phyloP scores from a whole-genome alignment of 2,797 vertebrate genomes.

The Chromobotia macracanthus region DNA sequence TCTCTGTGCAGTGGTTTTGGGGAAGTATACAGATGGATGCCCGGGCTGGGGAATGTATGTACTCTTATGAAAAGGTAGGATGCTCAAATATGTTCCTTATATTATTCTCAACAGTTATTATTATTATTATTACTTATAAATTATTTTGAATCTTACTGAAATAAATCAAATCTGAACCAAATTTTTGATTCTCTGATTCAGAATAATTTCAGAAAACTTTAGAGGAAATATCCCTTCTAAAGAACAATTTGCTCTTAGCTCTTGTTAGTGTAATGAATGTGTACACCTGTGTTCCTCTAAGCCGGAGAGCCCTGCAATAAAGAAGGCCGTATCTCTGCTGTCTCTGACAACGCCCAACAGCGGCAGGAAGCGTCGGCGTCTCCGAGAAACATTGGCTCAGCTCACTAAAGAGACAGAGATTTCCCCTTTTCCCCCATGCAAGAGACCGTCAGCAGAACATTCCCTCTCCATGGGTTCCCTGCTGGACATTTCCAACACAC shows the following conservation, averaged over 20 bases:
- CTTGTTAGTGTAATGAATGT: background rate
- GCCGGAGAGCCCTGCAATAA: constrained; percentile 90
- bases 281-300: constrained; percentile 56
- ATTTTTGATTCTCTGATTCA: no score
- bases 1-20: constrained; percentile 91
- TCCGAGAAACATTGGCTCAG: constrained; percentile 91
- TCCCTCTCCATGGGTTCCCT: constrained; percentile 91
- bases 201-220: background rate
- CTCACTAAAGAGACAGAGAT: constrained; percentile 90
- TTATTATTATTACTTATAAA: background rate
- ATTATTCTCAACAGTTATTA: background rate
- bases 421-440: constrained; percentile 92
- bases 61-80: constrained; percentile 93
- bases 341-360: constrained; percentile 92
- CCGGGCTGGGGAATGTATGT: constrained; percentile 95
- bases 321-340: constrained; percentile 91
- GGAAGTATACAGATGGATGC: constrained; percentile 99
- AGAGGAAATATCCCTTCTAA: background rate
- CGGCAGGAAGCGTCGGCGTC: constrained; percentile 89
- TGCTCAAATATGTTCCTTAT: background rate
- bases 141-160: no score
- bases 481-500: constrained; percentile 95
- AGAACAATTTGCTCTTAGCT: background rate
- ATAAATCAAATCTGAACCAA: no score
- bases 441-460: constrained; percentile 91